Evolutionary conservation across 1,140 invertebrate species (phyloP).

Genomic region (Pissodes strobi): DNA sequence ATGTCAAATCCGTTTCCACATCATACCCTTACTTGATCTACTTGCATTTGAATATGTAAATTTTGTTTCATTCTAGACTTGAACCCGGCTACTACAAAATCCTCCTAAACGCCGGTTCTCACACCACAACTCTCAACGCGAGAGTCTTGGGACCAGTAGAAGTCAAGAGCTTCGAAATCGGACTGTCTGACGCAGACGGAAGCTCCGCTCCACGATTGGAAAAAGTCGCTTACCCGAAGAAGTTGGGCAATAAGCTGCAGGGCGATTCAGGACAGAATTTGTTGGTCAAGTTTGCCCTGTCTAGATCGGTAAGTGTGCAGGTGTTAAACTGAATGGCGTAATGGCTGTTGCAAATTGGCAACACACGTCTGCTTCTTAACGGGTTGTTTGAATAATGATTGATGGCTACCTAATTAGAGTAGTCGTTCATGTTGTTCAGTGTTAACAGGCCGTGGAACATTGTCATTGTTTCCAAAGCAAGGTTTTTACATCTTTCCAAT

Average conservation of each 20-base stretch:
- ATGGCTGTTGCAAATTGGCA: too few species aligned
- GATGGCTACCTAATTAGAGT: too few species aligned
- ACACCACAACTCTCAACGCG: slow-evolving; percentile 70
- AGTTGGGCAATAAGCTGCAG: slow-evolving; percentile 69
- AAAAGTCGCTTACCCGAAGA: slow-evolving; percentile 74
- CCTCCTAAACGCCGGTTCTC: slow-evolving; percentile 70
- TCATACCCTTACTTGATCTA: too few species aligned
- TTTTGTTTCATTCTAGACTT: slow-evolving; percentile 51
- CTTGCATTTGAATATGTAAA: not conserved
- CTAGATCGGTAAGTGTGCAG: slow-evolving; percentile 65
- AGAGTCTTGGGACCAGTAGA: slow-evolving; percentile 75
- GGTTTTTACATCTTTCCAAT: too few species aligned
- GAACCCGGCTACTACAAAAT: slow-evolving; percentile 86
- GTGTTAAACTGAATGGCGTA: too few species aligned
- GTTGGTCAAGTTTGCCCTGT: slow-evolving; percentile 79
- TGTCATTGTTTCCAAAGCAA: too few species aligned
- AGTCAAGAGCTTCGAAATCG: slow-evolving; percentile 81
- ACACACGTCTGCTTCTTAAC: not conserved
- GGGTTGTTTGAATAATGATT: not conserved
- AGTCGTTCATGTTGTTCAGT: too few species aligned
- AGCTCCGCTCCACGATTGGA: slow-evolving; percentile 78
- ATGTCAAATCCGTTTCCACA: too few species aligned
- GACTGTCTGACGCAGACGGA: slow-evolving; percentile 88
- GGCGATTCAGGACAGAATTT: slow-evolving; percentile 91
- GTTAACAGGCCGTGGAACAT: too few species aligned